Base-by-base conservation (phyloP, 2,888 invertebrate species). In the Macaria notata region DNA sequence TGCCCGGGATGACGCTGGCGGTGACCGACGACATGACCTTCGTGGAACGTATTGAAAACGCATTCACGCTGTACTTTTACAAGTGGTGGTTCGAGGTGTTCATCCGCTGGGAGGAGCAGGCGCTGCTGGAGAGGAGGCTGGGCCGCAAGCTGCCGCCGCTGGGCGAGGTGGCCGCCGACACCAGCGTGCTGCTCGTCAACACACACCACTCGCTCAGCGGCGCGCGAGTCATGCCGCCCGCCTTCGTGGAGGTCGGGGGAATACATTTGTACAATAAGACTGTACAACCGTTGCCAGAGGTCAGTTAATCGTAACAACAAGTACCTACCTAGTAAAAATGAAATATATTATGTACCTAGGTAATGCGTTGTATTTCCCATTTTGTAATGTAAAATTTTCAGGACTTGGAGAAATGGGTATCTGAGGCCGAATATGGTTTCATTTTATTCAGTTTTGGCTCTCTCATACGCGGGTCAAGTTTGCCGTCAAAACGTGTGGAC, bases 381-480 rank as follows among this genome's bases (percentile, higher is more conserved):
- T 36, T 6, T 36, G 4, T 4, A 36, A 36, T 36, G 4, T 2
- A 2, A 6, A 36, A 6, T 33, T 50, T 50, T 43, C 64, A 93
- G 88, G 83, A 93, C 31, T 74, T 95, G 30, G 84, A 92, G 42
- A 76, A 83, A 50, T 94, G 94, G 79, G 87, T 95, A 43, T 89
- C 92, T 66, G 88, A 89, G 39, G 92, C 94, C 0, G 68, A 83
- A 3, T 80, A 93, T 19, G 95, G 95, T 4, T 93, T 95, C 9
- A 88, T 96, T 59, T 92, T 94, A 66, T 94, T 96, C 68, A 95
- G 94, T 71, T 92, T 95, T 76, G 96, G 96, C 0, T 96, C 96
- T 0, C 92, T 95, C 88, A 88, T 95, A 56, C 93, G 93, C 58
- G 89, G 93, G 0, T 92, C 94, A 5, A 92, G 93, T 0, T 88